A percentile compares a stretch with the other conserved stretches of the same genome.
These are phyloP conservation scores for Clitarchus hookeri DNA, from an alignment of 2,888 invertebrate species.

Conservation along the genomic window DNA sequence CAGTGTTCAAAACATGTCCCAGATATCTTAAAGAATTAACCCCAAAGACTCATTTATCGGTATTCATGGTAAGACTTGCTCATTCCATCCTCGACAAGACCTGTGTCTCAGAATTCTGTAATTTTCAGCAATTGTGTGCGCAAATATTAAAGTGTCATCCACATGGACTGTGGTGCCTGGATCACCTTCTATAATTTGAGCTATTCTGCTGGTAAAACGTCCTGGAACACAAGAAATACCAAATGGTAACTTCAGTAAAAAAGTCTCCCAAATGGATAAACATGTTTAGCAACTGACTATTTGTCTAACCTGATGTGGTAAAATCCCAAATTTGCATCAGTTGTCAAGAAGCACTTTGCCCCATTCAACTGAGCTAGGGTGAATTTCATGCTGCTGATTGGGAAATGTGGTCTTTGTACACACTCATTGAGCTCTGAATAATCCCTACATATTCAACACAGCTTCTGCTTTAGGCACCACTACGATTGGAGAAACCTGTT, in stretches of 20 bases:
- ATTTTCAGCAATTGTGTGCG: conserved; percentile 40
- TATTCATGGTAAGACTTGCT: too few relatives aligned
- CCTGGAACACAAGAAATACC: conserved; percentile 41
- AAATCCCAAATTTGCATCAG: conserved; percentile 20
- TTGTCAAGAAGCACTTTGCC: conserved; percentile 11
- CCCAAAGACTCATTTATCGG: too few relatives aligned
- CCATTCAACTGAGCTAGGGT: conserved; percentile 6
- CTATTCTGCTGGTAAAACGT: conserved; percentile 39
- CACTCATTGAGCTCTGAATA: conserved; percentile 41
- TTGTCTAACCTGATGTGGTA: not conserved
- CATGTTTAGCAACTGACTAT: conserved; percentile 28
- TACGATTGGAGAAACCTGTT: conserved; percentile 51
- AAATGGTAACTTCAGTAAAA: conserved; percentile 44
- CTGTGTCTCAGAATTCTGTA: not conserved
- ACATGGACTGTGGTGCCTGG: conserved; percentile 38
- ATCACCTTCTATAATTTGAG: conserved; percentile 38
- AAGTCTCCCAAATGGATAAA: conserved; percentile 35
- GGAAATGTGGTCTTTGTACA: conserved; percentile 31
- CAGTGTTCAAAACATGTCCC: conserved; percentile 24
- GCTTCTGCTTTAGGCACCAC: conserved; percentile 42
- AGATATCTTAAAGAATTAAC: conserved; percentile 10
- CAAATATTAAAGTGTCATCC: conserved; percentile 44
- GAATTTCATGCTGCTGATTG: not conserved
- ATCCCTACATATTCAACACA: not conserved
- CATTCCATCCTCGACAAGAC: too few relatives aligned